Evolutionary conservation across 2,113 vertebrate genomes (phyloP), one percentile per base, ranked within the genome.

Genomic region (Gadus macrocephalus): DNA sequence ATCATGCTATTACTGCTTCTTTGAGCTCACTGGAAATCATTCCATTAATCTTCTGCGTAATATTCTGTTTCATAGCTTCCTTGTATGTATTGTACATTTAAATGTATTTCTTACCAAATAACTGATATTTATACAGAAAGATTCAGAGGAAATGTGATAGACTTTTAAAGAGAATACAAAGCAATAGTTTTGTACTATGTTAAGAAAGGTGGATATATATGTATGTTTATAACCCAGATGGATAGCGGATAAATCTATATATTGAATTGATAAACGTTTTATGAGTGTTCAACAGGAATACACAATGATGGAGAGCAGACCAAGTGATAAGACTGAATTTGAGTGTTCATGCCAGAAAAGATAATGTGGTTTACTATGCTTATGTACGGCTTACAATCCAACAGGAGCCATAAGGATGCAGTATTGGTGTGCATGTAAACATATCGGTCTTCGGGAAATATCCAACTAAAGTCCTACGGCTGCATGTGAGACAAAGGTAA

Each of bases 401-500:
- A 49, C 16, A 17, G 55, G 49, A 60, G 25, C 20, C 69, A 28
- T 64, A 35, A 16, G 28, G 25, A 31, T 63, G 58, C 35, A 59
- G 20, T 65, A 3, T 64, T 77, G 70, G 64, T 66, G 74, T 85
- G 77, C 78, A 70, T 81, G 81, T 83, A 75, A 89, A 88, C 79
- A 79, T 71, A 66, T 74, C 56, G 62, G 60, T 65, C 56, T 61
- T 25, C 38, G 60, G 58, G 14, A 28, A 70, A 70, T 70, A 35
- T 56, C 64, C 70, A 31, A 62, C 63, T 38, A 17, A 64, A 78
- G 70, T 67, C 66, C 76, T 76, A 53, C 69, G 81, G 77, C 81
- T 80, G 81, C 81, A 87, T 85, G 86, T 82, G 70, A 72, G 82
- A 69, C 81, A 82, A 28, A 66, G 68, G 75, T 77, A 83, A 77